Evolutionary conservation across 2,797 vertebrate species (phyloP).

Genomic region (Neosilurus hyrtlii): DNA sequence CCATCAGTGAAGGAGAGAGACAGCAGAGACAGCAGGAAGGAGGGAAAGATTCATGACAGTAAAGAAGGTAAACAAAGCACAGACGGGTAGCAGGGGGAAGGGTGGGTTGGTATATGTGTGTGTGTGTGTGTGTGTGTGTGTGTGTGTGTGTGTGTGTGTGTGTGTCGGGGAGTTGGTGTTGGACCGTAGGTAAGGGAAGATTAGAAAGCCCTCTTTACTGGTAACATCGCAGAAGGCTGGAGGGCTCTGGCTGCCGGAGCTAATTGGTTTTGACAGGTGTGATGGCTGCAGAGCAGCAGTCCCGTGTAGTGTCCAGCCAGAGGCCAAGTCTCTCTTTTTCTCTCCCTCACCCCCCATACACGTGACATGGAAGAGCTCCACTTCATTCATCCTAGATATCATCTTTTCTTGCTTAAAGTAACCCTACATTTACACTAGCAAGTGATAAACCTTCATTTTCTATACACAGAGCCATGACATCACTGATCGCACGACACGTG

Average conservation of each 20-base stretch:
- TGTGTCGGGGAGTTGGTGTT: slow-evolving; percentile 23
- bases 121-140: background rate
- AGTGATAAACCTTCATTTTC: background rate
- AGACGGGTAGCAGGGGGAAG: slow-evolving; percentile 21
- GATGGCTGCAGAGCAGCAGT: slow-evolving; percentile 48
- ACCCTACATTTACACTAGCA: slow-evolving; percentile 33
- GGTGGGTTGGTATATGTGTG: background rate
- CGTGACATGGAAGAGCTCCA: slow-evolving; percentile 35
- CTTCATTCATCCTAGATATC: slow-evolving; percentile 34
- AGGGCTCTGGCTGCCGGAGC: slow-evolving; percentile 40
- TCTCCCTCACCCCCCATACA: slow-evolving; percentile 16
- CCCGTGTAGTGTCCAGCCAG: slow-evolving; percentile 47
- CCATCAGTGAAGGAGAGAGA: slow-evolving; percentile 37
- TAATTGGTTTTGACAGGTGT: slow-evolving; percentile 58
- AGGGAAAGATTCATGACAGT: slow-evolving; percentile 56
- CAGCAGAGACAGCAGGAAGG: slow-evolving; percentile 38
- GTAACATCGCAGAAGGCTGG: slow-evolving; percentile 39
- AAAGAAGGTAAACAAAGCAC: slow-evolving; percentile 41
- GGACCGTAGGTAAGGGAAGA: slow-evolving; percentile 55
- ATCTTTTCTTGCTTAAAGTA: slow-evolving; percentile 40
- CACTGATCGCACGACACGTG: slow-evolving; percentile 24
- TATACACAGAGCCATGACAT: background rate
- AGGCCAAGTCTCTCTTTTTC: slow-evolving; percentile 37
- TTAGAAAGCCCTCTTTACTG: slow-evolving; percentile 38
- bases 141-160: background rate